A percentile compares a stretch with the other conserved stretches of the same genome.
phyloP scores from a whole-genome alignment of 2,113 vertebrate genomes.

The Ranitomeya imitator region DNA sequence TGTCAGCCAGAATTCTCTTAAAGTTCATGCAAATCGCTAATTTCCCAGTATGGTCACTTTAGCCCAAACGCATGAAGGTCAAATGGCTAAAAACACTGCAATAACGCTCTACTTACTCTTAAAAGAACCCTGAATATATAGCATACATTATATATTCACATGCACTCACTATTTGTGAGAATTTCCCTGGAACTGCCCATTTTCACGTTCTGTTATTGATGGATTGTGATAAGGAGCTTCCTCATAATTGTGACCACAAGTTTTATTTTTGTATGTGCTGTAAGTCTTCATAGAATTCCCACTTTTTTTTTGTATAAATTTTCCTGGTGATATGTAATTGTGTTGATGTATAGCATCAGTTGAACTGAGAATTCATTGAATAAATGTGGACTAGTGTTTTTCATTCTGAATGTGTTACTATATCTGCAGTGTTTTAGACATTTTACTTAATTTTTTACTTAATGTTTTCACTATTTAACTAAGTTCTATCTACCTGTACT shows the following conservation, averaged over 20 bases:
- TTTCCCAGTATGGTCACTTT: too few species aligned
- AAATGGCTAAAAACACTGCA: too few species aligned
- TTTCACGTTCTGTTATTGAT: neutral
- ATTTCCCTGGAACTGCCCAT: neutral
- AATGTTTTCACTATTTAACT: too few species aligned
- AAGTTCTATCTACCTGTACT: too few species aligned
- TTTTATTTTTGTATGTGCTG: slow-evolving; percentile 10
- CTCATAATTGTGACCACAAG: neutral
- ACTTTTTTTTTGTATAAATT: neutral
- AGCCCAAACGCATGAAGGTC: too few species aligned
- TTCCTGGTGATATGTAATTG: neutral
- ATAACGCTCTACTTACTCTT: too few species aligned
- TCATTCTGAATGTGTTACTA: neutral
- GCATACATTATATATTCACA: neutral
- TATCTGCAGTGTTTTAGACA: neutral
- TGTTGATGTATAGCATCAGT: neutral
- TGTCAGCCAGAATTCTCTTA: too few species aligned
- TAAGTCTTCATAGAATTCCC: neutral
- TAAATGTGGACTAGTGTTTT: slow-evolving; percentile 7
- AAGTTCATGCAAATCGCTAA: too few species aligned
- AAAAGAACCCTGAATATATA: too few species aligned
- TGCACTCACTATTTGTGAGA: neutral
- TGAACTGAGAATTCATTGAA: neutral
- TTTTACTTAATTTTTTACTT: neutral
- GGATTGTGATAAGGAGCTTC: neutral